Conservation (phyloP, 2,113 vertebrate species). For the Neotragus pygmaeus region DNA sequence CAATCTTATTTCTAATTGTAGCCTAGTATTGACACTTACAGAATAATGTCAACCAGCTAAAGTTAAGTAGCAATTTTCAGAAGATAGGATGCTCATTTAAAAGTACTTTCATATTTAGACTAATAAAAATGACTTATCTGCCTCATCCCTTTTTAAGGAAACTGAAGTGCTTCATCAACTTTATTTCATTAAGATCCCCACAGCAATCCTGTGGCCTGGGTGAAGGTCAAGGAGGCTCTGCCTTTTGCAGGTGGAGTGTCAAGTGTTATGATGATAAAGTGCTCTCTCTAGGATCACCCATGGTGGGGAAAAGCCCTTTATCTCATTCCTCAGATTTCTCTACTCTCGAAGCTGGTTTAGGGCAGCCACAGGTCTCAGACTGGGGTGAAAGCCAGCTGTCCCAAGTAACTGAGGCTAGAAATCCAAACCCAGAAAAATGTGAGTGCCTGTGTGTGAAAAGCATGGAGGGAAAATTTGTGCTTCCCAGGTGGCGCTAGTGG, state of each 20-base stretch:
- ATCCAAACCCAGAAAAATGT: background rate
- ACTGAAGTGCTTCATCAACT: background rate
- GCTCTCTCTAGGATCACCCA: background rate
- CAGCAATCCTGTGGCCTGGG: background rate
- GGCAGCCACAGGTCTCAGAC: background rate
- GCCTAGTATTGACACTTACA: background rate
- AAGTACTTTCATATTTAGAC: slow-evolving; percentile 2
- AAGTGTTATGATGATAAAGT: background rate
- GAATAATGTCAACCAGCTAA: slow-evolving; percentile 5
- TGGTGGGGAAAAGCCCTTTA: background rate
- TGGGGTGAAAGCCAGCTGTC: background rate
- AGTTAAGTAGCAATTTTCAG: slow-evolving; percentile 24
- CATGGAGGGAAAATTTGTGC: background rate
- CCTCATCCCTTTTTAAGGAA: slow-evolving; percentile 17
- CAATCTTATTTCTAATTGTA: background rate
- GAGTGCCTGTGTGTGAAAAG: background rate
- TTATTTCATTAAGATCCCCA: background rate
- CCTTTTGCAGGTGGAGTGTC: background rate
- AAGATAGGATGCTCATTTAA: background rate
- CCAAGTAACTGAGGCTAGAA: background rate
- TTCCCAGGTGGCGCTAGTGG: background rate
- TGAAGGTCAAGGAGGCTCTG: slow-evolving; percentile 39
- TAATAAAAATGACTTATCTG: slow-evolving; percentile 42
- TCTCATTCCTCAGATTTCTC: background rate
- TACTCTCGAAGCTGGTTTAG: background rate